Evolutionary conservation across 2,888 invertebrate genomes (phyloP).

Genomic region (Alloplasta piceator): DNA sequence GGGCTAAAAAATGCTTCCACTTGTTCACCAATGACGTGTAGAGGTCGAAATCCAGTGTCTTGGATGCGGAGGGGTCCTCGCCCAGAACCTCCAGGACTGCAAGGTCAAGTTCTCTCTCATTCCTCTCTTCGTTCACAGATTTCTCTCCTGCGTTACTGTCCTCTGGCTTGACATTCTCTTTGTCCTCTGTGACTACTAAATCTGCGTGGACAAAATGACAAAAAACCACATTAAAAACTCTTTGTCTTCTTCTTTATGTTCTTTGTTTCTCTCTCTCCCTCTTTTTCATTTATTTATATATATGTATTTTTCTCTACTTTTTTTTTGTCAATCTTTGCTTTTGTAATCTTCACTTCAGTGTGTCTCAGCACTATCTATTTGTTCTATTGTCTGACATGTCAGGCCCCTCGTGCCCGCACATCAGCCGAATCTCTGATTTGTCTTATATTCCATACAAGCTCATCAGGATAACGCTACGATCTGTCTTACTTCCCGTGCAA

Average conservation of each 20-base stretch:
- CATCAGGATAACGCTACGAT: conserved; percentile 31
- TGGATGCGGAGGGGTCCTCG: conserved; percentile 32
- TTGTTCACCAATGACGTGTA: conserved; percentile 20
- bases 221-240: too few relatives aligned
- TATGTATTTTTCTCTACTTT: too few relatives aligned
- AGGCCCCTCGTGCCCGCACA: conserved; percentile 29
- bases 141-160: background rate
- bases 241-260: too few relatives aligned
- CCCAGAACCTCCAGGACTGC: conserved; percentile 43
- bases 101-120: background rate
- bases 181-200: conserved; percentile 4
- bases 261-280: too few relatives aligned
- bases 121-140: too few relatives aligned
- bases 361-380: background rate
- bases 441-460: conserved; percentile 25
- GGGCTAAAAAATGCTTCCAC: conserved; percentile 33
- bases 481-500: conserved; percentile 19
- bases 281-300: too few relatives aligned
- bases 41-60: conserved; percentile 18
- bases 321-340: too few relatives aligned
- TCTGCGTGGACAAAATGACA: conserved; percentile 18
- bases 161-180: conserved; percentile 20
- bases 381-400: conserved; percentile 16
- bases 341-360: background rate
- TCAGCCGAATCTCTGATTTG: conserved; percentile 39